Conservation (phyloP, 1,140 invertebrate genomes). For the Maniola jurtina region DNA sequence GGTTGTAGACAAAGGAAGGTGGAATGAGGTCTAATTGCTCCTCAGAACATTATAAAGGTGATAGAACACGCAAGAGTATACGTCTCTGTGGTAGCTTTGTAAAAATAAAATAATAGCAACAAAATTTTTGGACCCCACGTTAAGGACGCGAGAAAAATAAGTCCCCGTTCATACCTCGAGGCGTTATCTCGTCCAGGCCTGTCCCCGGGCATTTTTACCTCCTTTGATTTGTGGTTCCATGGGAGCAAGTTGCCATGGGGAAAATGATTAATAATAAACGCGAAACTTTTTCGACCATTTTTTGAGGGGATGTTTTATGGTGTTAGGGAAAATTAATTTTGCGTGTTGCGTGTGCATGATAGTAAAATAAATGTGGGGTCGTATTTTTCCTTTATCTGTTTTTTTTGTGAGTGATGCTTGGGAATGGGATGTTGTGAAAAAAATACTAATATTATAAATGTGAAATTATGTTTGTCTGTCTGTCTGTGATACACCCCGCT, state of each 20-base stretch:
- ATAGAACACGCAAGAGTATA: too few species aligned
- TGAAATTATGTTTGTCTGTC: too few species aligned
- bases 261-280: slow-evolving; percentile 36
- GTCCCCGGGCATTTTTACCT: slow-evolving; percentile 30
- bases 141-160: slow-evolving; percentile 41
- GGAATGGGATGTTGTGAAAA: neutral
- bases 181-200: slow-evolving; percentile 35
- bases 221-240: slow-evolving; percentile 38
- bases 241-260: slow-evolving; percentile 19
- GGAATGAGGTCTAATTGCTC: too few species aligned
- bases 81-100: too few species aligned
- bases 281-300: slow-evolving; percentile 26
- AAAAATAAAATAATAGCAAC: too few species aligned
- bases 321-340: slow-evolving; percentile 28
- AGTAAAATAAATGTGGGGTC: neutral
- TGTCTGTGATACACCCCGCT: too few species aligned
- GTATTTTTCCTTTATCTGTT: neutral
- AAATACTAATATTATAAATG: too few species aligned
- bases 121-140: slow-evolving; percentile 16
- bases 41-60: too few species aligned
- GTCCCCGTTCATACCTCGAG: slow-evolving; percentile 36
- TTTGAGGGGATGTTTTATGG: slow-evolving; percentile 21
- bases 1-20: too few species aligned
- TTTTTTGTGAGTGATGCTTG: neutral
- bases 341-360: slow-evolving; percentile 11